These are phyloP conservation scores for Pampusana beccarii DNA, from an alignment of 2,113 vertebrate genomes.

Conservation along the genomic window DNA sequence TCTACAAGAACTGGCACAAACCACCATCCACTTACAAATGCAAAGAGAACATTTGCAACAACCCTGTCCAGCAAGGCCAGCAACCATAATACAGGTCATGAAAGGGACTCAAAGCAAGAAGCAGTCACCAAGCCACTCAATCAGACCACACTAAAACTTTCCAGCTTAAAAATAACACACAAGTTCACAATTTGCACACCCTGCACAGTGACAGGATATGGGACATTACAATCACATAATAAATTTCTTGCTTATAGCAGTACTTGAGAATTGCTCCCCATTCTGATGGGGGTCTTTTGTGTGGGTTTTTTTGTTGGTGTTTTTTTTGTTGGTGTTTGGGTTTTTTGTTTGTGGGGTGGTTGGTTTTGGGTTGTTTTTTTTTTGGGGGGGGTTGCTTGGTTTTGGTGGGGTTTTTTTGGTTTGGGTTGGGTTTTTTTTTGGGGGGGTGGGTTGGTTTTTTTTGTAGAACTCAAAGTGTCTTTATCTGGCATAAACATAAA, in stretches of 20 bases:
- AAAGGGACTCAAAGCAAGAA: neutral
- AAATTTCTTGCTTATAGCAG: neutral
- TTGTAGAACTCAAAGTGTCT: neutral
- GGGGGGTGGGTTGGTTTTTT: too few species aligned
- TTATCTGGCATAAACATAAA: neutral
- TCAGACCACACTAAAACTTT: neutral
- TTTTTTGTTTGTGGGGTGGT: too few species aligned
- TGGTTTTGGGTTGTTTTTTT: too few species aligned
- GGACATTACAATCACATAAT: neutral
- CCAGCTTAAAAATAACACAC: neutral
- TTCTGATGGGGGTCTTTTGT: too few species aligned
- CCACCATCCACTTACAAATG: neutral
- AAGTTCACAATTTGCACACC: too few species aligned
- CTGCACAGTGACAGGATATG: neutral
- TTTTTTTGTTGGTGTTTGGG: too few species aligned
- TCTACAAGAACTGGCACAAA: neutral
- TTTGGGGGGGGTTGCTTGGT: too few species aligned
- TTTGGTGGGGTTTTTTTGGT: too few species aligned
- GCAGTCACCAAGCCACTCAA: neutral
- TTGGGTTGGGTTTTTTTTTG: too few species aligned
- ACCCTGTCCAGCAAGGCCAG: neutral
- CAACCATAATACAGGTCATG: neutral
- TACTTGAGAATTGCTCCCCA: neutral
- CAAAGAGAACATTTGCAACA: neutral
- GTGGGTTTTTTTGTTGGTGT: too few species aligned